Percentiles rank a stretch among this genome's conserved stretches.
These are phyloP conservation scores for Armadillidium nasatum DNA, from an alignment of 1,140 invertebrate genomes.

Conservation along the genomic window DNA sequence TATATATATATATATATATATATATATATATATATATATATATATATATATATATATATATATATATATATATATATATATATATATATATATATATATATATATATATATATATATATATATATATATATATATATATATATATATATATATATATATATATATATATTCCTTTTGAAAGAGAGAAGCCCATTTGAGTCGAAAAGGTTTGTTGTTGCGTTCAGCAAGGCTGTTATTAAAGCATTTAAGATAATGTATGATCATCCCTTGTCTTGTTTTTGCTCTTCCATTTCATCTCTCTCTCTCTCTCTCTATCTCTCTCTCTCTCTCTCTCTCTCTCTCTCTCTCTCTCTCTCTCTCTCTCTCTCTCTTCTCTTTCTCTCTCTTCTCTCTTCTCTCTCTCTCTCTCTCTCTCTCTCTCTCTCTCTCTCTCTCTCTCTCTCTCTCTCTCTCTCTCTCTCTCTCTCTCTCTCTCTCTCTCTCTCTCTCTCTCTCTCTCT, in stretches of 20 bases:
- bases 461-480: constrained; percentile 22
- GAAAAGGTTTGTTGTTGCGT: background rate
- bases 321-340: background rate
- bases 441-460: constrained; percentile 22
- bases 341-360: background rate
- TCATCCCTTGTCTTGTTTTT: background rate
- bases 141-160: background rate
- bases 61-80: background rate
- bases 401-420: constrained; percentile 22
- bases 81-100: constrained; percentile 12
- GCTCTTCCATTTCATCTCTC: background rate
- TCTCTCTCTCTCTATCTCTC: background rate
- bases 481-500: constrained; percentile 21
- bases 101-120: background rate
- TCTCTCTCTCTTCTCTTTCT: background rate
- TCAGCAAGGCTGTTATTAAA: background rate
- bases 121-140: too few relatives aligned
- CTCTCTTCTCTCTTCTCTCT: constrained; percentile 13
- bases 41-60: constrained; percentile 24
- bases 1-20: too few relatives aligned
- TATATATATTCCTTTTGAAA: background rate
- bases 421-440: constrained; percentile 23
- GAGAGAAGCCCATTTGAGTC: constrained; percentile 1
- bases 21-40: constrained; percentile 19
- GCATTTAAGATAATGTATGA: constrained; percentile 6